Evolutionary conservation across 2,888 invertebrate species (phyloP).

Genomic region (Agrochola circellaris): DNA sequence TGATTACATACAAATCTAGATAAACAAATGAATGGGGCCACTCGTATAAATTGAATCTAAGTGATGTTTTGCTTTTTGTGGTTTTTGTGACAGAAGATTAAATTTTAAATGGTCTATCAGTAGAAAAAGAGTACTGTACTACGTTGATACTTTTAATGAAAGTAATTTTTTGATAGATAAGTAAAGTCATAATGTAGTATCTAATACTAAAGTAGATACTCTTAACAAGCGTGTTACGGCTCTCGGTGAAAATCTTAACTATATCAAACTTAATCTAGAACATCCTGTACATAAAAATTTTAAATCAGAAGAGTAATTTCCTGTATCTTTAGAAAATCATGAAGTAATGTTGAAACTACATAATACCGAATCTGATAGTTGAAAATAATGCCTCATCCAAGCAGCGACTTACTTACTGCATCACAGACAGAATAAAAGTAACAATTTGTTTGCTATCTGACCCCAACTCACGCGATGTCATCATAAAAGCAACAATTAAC

Average conservation of each 20-base stretch:
- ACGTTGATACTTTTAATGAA: background rate
- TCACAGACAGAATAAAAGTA: constrained; percentile 69
- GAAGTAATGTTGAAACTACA: background rate
- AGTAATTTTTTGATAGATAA: background rate
- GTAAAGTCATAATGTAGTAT: no score
- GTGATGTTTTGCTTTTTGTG: constrained; percentile 79
- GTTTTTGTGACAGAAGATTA: constrained; percentile 38
- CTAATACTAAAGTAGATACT: background rate
- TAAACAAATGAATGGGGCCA: constrained; percentile 87
- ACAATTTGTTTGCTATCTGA: constrained; percentile 83
- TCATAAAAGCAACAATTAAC: constrained; percentile 88
- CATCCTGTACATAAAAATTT: constrained; percentile 5
- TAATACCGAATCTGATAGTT: background rate
- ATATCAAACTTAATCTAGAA: background rate
- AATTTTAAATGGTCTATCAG: constrained; percentile 35
- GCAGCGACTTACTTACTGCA: constrained; percentile 43
- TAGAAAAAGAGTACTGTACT: constrained; percentile 2
- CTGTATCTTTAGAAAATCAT: background rate
- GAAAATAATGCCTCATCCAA: constrained; percentile 59
- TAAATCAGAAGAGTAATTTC: background rate
- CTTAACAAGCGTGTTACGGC: background rate
- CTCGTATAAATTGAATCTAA: constrained; percentile 87
- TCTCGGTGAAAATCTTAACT: background rate
- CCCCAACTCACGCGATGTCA: constrained; percentile 85
- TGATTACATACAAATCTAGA: constrained; percentile 88